phyloP scores from a whole-genome alignment of 37 sponge, comb jelly and placozoan genomes.

The Oopsacas minuta region DNA sequence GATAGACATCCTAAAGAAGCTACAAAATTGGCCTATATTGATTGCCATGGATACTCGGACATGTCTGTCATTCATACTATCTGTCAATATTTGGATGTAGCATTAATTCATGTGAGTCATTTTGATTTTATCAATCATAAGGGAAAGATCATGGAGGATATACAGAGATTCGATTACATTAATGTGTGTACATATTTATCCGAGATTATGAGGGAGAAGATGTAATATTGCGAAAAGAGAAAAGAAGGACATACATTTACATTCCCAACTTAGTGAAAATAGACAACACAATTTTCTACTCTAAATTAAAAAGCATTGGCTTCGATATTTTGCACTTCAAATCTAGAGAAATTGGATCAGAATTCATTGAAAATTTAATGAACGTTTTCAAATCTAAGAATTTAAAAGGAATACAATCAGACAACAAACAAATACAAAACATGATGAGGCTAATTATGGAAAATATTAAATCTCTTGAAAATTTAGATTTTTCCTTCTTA shows the following conservation, averaged over 20 bases:
- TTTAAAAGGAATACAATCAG: no score
- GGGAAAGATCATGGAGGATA: no score
- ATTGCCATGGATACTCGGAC: conserved; percentile 3
- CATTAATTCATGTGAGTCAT: conserved; percentile 2
- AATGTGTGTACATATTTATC: background rate
- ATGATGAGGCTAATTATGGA: no score
- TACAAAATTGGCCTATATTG: background rate
- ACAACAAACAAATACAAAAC: no score
- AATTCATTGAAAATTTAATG: no score
- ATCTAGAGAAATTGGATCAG: no score
- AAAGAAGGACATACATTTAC: background rate
- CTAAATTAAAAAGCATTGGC: background rate
- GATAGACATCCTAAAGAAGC: background rate
- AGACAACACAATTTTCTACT: background rate
- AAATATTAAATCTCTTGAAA: no score
- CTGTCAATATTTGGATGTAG: conserved; percentile 2
- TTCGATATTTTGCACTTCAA: background rate
- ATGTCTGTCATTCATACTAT: background rate
- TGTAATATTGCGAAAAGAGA: background rate
- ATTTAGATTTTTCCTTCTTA: background rate
- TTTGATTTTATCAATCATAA: no score
- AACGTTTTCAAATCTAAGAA: no score
- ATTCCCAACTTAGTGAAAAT: background rate
- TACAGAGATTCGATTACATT: background rate
- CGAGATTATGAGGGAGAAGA: background rate